Conservation (phyloP, 2,888 invertebrate genomes). For the Vannuccia rotundouncinata region DNA sequence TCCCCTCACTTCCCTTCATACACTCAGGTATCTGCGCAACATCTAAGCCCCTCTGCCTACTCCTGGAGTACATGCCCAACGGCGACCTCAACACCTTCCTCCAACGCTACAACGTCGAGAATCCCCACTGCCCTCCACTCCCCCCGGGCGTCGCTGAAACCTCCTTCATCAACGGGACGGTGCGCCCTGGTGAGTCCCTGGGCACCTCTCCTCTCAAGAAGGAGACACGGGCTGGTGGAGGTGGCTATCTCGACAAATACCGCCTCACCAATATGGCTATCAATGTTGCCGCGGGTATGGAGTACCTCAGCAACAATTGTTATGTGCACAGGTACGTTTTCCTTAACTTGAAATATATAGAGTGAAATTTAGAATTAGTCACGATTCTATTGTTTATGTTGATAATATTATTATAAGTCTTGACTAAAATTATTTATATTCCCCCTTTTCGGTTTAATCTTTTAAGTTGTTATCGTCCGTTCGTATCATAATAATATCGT, state of each 20-base stretch:
- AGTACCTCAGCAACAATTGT: constrained; percentile 82
- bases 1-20: too few species aligned
- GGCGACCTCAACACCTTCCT: constrained; percentile 91
- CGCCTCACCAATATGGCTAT: not conserved
- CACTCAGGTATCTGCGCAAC: constrained; percentile 87
- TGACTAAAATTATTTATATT: too few species aligned
- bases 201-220: too few species aligned
- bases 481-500: too few species aligned
- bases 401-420: too few species aligned
- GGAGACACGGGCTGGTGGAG: not conserved
- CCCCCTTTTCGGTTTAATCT: too few species aligned
- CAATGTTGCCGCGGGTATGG: constrained; percentile 77
- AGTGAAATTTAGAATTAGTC: too few species aligned
- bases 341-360: not conserved
- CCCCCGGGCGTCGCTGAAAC: not conserved
- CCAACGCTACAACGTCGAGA: not conserved
- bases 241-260: constrained; percentile 48
- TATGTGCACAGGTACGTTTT: constrained; percentile 68
- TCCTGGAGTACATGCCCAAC: constrained; percentile 94
- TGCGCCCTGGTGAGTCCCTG: not conserved
- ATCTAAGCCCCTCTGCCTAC: constrained; percentile 88
- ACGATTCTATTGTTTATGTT: too few species aligned
- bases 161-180: not conserved
- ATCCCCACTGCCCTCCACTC: not conserved
- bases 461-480: too few species aligned